Base-by-base conservation (phyloP, 2,888 invertebrate species). In the Stenodera caucasica region DNA sequence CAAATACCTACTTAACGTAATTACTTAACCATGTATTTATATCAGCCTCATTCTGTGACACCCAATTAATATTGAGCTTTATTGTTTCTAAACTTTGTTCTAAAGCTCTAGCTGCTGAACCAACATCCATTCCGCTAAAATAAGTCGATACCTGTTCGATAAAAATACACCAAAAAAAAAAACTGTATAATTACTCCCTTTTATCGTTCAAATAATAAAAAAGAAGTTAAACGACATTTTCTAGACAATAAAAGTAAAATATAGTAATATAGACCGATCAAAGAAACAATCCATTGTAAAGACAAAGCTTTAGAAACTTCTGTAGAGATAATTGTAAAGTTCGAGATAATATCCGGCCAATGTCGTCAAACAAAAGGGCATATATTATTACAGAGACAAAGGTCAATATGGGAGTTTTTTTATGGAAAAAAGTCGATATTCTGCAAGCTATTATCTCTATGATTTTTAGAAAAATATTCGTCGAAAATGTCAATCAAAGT, bases 31-130 rank as follows among this genome's bases (percentile, higher is more conserved):
- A 81, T 59, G 74, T 77, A 67, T 79, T 80, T 63, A 81, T 80
- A 66, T 86, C 86, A 1, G 80, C 80, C 70, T 86, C 86, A 11
- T 86, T 86, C 23, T 83, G 79, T 1, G 80, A 72, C 49, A 93
- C 89, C 93, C 94, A 94, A 64, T 90, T 88, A 1, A 92, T 88
- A 82, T 94, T 94, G 18, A 91, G 84, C 11, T 88, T 88, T 23
- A 93, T 91, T 1, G 86, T 90, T 79, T 94, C 94, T 50, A 93
- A 77, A 12, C 92, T 91, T 67, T 90, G 88, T 30, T 88, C 83
- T 12, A 90, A 84, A 0, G 91, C 89, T 68, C 80, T 75, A 29
- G 78, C 70, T 23, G 81, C 80, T 32, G 80, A 76, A 52, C 80
- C 80, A n/a, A 81, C 79, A 65, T 81, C 77, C 79, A 80, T 81